Percentiles rank a stretch among this genome's conserved stretches.
Evolutionary conservation across 92 coral and sea anemone species (phyloP).

Genomic region (Umimayanthus kanabou): DNA sequence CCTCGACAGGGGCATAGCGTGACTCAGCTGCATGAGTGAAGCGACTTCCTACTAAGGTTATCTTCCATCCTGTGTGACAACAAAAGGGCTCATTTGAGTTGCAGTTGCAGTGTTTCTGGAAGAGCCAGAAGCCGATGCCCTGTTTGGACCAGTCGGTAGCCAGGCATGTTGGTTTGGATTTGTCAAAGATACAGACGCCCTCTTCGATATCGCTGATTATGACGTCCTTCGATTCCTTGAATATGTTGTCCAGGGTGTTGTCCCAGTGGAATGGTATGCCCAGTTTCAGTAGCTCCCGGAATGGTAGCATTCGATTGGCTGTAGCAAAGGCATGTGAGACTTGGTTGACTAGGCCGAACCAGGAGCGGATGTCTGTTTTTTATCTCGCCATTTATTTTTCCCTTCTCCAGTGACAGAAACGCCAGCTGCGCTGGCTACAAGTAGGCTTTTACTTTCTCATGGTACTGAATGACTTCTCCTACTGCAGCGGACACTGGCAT

Average conservation of each 20-base stretch:
- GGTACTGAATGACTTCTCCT: no score
- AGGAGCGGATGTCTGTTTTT: not conserved
- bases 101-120: constrained; percentile 63
- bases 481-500: no score
- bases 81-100: constrained; percentile 50
- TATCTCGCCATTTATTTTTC: no score
- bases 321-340: constrained; percentile 60
- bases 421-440: no score
- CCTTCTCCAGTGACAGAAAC: no score
- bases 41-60: constrained; percentile 67
- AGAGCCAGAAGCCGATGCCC: constrained; percentile 32
- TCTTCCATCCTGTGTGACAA: constrained; percentile 64
- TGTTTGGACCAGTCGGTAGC: constrained; percentile 61
- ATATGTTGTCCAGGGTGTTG: constrained; percentile 39
- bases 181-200: constrained; percentile 53
- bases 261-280: constrained; percentile 51
- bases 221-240: constrained; percentile 55
- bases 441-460: no score
- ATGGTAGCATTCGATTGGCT: constrained; percentile 31
- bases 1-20: constrained; percentile 55
- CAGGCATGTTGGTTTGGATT: constrained; percentile 63
- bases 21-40: constrained; percentile 68
- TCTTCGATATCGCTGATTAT: constrained; percentile 54
- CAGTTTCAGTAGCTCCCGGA: not conserved
- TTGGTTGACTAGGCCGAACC: not conserved